Evolutionary conservation across 2,113 vertebrate genomes (phyloP).

Genomic region (Spea multiplicata): DNA sequence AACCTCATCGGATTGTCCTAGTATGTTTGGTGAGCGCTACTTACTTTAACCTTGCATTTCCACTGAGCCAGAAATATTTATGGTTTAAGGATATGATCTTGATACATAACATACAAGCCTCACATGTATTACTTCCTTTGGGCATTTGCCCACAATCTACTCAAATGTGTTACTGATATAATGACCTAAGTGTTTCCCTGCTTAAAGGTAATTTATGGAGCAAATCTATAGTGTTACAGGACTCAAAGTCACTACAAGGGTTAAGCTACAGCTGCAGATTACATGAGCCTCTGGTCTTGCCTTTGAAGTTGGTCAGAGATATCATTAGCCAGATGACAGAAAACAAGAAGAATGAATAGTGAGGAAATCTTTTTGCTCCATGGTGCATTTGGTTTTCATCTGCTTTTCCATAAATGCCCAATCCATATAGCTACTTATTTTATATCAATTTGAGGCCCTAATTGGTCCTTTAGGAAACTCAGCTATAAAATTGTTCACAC

Average conservation of each 20-base stretch:
- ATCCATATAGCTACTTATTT: constrained; percentile 26
- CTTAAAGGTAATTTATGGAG: neutral
- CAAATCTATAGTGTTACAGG: constrained; percentile 1
- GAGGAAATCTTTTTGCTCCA: constrained; percentile 43
- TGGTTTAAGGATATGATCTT: constrained; percentile 55
- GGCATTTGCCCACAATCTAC: constrained; percentile 61
- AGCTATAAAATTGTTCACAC: neutral
- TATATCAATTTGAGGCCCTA: constrained; percentile 8
- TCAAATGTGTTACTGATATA: constrained; percentile 50
- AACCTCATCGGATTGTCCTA: no score
- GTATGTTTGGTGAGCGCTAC: no score
- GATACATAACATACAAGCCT: constrained; percentile 61
- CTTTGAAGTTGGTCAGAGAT: constrained; percentile 58
- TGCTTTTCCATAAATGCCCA: neutral
- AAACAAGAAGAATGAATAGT: constrained; percentile 17
- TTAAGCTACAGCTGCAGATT: constrained; percentile 59
- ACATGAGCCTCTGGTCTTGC: constrained; percentile 54
- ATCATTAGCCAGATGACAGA: constrained; percentile 48
- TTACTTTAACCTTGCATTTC: constrained; percentile 49
- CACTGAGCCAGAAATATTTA: constrained; percentile 50
- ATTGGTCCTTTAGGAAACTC: constrained; percentile 2
- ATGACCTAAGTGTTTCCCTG: constrained; percentile 46
- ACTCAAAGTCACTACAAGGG: neutral
- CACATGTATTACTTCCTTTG: constrained; percentile 63
- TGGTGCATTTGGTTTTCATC: constrained; percentile 12